Conservation (phyloP, 2,888 invertebrate genomes). For the Phymatocera aterrima region DNA sequence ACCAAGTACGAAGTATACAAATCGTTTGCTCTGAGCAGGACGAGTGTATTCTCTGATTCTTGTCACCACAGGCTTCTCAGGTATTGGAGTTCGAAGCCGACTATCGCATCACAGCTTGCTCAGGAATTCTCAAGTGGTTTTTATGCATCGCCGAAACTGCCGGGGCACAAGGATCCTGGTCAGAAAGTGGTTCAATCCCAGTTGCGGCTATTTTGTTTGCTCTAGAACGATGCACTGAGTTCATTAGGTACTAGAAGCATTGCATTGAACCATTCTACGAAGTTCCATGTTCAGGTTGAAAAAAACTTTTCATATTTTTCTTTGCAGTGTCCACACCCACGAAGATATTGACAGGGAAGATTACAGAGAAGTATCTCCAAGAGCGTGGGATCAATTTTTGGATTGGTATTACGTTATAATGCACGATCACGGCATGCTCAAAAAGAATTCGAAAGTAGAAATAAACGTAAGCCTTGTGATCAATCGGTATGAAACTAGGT, state of each 20-base stretch:
- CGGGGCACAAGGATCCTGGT: conserved; percentile 77
- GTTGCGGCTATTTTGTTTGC: conserved; percentile 86
- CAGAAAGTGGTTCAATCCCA: conserved; percentile 81
- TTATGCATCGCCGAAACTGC: conserved; percentile 76
- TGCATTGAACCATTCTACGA: background rate
- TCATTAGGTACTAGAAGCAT: conserved; percentile 79
- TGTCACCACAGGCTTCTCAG: conserved; percentile 74
- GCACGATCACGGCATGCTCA: conserved; percentile 74
- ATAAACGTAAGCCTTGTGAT: conserved; percentile 12
- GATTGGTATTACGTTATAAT: conserved; percentile 81
- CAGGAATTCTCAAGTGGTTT: conserved; percentile 86
- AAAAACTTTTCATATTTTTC: background rate
- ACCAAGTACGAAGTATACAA: conserved; percentile 10
- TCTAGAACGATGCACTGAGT: conserved; percentile 83
- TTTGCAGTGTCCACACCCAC: conserved; percentile 72
- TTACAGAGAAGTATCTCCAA: conserved; percentile 71
- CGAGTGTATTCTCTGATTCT: background rate
- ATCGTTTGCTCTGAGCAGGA: background rate
- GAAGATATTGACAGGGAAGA: conserved; percentile 85
- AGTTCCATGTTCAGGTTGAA: background rate
- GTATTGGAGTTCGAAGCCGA: conserved; percentile 87
- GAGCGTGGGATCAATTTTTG: conserved; percentile 85
- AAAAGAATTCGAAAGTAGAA: conserved; percentile 19
- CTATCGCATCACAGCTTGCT: conserved; percentile 89
- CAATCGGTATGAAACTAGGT: background rate